A percentile compares a stretch with the other conserved stretches of the same genome.
These are phyloP conservation scores for Pseudopipra pipra DNA, from an alignment of 2,113 vertebrate species.

Conservation along the genomic window DNA sequence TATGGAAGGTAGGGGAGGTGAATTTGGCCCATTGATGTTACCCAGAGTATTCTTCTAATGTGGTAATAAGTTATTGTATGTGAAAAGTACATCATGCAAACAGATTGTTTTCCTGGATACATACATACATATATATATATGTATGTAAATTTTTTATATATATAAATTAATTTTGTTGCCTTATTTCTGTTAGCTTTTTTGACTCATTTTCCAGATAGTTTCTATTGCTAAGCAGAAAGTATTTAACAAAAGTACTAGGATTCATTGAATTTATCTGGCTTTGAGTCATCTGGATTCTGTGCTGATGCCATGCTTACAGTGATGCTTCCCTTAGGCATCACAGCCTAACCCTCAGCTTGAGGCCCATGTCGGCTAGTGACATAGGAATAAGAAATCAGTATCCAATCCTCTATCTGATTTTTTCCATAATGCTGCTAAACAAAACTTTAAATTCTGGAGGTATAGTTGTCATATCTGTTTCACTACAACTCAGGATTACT, in stretches of 20 bases:
- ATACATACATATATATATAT: not conserved
- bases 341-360: not conserved
- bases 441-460: not conserved
- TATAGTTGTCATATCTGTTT: not conserved
- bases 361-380: not conserved
- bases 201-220: not conserved
- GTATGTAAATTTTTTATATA: not conserved
- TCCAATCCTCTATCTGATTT: not conserved
- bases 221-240: not conserved
- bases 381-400: not conserved
- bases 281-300: not conserved
- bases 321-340: not conserved
- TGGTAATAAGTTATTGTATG: conserved; percentile 51
- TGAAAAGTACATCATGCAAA: not conserved
- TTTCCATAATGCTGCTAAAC: not conserved
- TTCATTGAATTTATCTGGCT: not conserved
- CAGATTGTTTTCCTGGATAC: not conserved
- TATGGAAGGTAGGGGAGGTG: not conserved
- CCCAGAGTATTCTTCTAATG: conserved; percentile 34
- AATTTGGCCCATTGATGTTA: conserved; percentile 44
- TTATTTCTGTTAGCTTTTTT: conserved; percentile 34
- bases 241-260: not conserved
- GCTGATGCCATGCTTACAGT: not conserved
- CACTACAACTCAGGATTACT: not conserved
- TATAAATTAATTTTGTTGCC: not conserved